Base-by-base conservation (phyloP, 2,888 invertebrate genomes). In the Camptogramma bilineatum region DNA sequence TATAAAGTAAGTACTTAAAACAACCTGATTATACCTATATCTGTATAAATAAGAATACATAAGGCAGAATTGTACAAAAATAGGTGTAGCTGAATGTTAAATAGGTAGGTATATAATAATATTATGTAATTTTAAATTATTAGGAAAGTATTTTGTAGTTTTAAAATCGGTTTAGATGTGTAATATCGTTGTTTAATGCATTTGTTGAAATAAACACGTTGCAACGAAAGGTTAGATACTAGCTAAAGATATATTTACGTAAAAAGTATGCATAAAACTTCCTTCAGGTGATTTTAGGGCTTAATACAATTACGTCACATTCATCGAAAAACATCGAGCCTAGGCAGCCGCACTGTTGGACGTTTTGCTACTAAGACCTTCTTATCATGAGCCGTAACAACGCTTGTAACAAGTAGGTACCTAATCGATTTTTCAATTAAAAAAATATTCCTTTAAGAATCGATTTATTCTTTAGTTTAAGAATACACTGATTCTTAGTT, bases 181-280 rank as follows among this genome's bases (percentile, higher is more conserved):
- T 17, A 52, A 34, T 31, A 13, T 62, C 62, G 56, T 66, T 70
- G 59, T 55, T 52, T 19, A 54, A 62, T 61, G 64, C 70, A 68
- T 70, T 70, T 66, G 68, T 68, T 70, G 60, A 64, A 28, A 59
- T 34, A 59, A 61, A 61, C 58, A 70, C 59, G 21, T 44, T 60
- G 63, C 64, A 68, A 65, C 62, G 64, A 65, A 68, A 19, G 7
- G 17, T 54, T 31, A 28, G 24, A 9, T 55, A 61, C 3, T 31
- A 13, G 34, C 2, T 61, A 31, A 31, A 0, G 50, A 16, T 44
- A 46, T 34, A 31, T 13, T 24, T 24, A 9, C 0, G 9, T 31
- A 31, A 31, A 31, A 31, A 10, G 34, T 39, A 39, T 39, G 13
- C 4, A 39, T 39, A 39, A 13, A 13, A 39, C 13, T 13, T 39